Conservation (phyloP, 2,113 vertebrate genomes). For the Engraulis encrasicolus region DNA sequence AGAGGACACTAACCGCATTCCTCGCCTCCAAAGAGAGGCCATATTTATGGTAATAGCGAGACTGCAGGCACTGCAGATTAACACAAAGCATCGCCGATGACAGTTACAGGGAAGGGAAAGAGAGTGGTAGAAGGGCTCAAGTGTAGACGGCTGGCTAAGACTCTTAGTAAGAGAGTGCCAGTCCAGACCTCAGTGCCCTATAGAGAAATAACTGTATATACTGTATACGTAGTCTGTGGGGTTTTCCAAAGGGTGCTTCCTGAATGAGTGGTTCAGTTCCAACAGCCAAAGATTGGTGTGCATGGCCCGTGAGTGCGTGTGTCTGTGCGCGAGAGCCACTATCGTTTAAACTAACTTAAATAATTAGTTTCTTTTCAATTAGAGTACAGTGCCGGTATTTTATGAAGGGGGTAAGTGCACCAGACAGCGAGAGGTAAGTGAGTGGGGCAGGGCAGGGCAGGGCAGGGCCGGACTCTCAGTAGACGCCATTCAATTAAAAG, state of each 20-base stretch:
- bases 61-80: not conserved
- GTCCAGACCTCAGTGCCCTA: not conserved
- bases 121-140: not conserved
- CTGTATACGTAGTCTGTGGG: not conserved
- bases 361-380: slow-evolving; percentile 1
- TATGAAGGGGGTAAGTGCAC: not conserved
- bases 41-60: slow-evolving; percentile 6
- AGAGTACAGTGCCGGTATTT: not conserved
- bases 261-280: slow-evolving; percentile 9
- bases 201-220: not conserved
- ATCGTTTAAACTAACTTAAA: not conserved
- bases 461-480: not conserved
- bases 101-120: not conserved
- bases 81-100: not conserved
- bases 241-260: not conserved
- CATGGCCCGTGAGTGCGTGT: not conserved
- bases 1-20: not conserved
- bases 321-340: not conserved
- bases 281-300: not conserved
- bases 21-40: not conserved
- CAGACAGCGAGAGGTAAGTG: not conserved
- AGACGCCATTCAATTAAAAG: not conserved
- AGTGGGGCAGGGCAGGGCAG: too few species aligned
- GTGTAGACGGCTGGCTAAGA: not conserved
- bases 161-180: too few species aligned